Evolutionary conservation across 2,797 vertebrate species (phyloP).

Genomic region (Parauchenoglanis ngamensis): DNA sequence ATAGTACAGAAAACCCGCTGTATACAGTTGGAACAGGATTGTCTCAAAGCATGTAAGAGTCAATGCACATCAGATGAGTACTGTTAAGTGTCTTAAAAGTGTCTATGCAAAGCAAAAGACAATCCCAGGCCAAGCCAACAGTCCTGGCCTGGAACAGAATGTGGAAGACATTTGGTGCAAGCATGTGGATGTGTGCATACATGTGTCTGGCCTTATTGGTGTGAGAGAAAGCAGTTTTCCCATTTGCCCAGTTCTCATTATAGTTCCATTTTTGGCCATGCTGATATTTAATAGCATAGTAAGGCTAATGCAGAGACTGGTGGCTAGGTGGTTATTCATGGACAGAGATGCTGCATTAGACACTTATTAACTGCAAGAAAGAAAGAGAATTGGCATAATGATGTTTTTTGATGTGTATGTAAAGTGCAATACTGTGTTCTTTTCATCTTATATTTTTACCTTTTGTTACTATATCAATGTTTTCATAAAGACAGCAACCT

Average conservation of each 20-base stretch:
- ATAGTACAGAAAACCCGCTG: conserved; percentile 26
- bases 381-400: conserved; percentile 67
- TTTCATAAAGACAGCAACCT: conserved; percentile 45
- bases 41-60: conserved; percentile 19
- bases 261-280: conserved; percentile 47
- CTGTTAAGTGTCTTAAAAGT: neutral
- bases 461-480: conserved; percentile 35
- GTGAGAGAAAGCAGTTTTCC: conserved; percentile 54
- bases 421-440: conserved; percentile 81
- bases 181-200: conserved; percentile 43
- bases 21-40: neutral
- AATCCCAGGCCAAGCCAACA: conserved; percentile 62
- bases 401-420: conserved; percentile 67
- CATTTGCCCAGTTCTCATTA: conserved; percentile 58
- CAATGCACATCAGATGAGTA: conserved; percentile 55
- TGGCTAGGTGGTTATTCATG: conserved; percentile 48
- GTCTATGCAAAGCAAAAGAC: conserved; percentile 27
- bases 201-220: conserved; percentile 42
- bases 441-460: conserved; percentile 19
- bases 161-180: conserved; percentile 51
- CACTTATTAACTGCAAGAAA: conserved; percentile 60
- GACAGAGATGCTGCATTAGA: conserved; percentile 29
- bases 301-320: conserved; percentile 36
- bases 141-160: conserved; percentile 67
- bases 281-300: conserved; percentile 11